Evolutionary conservation across 2,797 vertebrate species (phyloP).

Genomic region (Hozukius guyotensis): DNA sequence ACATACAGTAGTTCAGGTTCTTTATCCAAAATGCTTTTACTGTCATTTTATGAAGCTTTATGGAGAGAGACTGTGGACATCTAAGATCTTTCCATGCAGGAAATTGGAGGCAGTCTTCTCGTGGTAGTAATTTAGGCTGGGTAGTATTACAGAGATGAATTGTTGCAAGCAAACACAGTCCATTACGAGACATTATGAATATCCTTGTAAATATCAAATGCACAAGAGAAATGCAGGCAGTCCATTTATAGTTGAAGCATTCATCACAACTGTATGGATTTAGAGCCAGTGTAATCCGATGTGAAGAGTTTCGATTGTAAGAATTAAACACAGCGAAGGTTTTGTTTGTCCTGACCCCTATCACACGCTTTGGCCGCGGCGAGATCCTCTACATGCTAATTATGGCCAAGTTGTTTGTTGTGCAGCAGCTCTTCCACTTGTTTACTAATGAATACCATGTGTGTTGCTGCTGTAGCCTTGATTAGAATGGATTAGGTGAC

Average conservation of each 20-base stretch:
- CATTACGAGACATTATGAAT: slow-evolving; percentile 55
- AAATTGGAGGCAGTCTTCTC: slow-evolving; percentile 51
- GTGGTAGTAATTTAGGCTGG: slow-evolving; percentile 53
- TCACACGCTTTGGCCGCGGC: slow-evolving; percentile 63
- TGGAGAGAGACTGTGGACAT: slow-evolving; percentile 30
- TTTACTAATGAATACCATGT: slow-evolving; percentile 82
- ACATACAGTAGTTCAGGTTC: slow-evolving; percentile 19
- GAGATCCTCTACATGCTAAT: slow-evolving; percentile 78
- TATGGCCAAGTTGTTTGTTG: slow-evolving; percentile 72
- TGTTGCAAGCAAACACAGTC: slow-evolving; percentile 40
- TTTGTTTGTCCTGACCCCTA: slow-evolving; percentile 69
- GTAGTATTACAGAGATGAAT: slow-evolving; percentile 57
- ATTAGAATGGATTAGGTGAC: slow-evolving; percentile 83
- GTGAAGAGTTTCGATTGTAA: slow-evolving; percentile 27
- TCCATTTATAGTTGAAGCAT: slow-evolving; percentile 46
- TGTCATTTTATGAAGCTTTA: slow-evolving; percentile 51
- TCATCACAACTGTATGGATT: slow-evolving; percentile 40
- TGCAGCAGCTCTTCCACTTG: slow-evolving; percentile 68
- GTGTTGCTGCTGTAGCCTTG: slow-evolving; percentile 73
- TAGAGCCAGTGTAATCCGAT: slow-evolving; percentile 28
- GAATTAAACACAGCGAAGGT: slow-evolving; percentile 40
- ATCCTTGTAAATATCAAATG: slow-evolving; percentile 60
- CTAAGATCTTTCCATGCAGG: slow-evolving; percentile 49
- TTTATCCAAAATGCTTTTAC: slow-evolving; percentile 58
- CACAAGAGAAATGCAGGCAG: slow-evolving; percentile 26